Evolutionary conservation across 2,113 vertebrate genomes (phyloP).

Genomic region (Nipponia nippon): DNA sequence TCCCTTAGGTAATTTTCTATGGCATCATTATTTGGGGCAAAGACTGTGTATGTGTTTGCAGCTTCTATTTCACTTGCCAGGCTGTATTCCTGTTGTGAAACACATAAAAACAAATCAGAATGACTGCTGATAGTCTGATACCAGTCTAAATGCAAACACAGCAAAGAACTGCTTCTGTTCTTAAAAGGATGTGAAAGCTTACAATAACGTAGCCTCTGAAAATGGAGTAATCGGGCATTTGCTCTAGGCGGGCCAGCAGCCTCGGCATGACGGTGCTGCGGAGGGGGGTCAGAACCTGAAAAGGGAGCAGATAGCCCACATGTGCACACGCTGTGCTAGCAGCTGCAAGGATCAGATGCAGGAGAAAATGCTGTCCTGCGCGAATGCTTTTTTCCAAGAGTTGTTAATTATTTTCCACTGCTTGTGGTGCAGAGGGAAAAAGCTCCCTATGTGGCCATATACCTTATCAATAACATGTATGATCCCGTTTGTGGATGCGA

Average conservation of each 20-base stretch:
- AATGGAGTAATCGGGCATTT: constrained; percentile 83
- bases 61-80: constrained; percentile 79
- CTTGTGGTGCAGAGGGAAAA: not conserved
- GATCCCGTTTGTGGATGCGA: constrained; percentile 84
- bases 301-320: not conserved
- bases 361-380: not conserved
- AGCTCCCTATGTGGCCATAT: rapidly evolving
- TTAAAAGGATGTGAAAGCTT: constrained; percentile 32
- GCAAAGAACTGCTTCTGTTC: not conserved
- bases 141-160: not conserved
- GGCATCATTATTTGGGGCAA: constrained; percentile 84
- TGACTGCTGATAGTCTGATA: not conserved
- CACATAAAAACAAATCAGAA: not conserved
- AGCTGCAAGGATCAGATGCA: not conserved
- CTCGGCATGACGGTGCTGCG: constrained; percentile 75
- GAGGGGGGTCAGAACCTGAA: constrained; percentile 84
- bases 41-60: constrained; percentile 80
- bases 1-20: constrained; percentile 76
- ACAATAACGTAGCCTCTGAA: constrained; percentile 84
- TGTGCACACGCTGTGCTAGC: not conserved
- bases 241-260: constrained; percentile 75
- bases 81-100: constrained; percentile 78
- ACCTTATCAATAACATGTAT: constrained; percentile 90
- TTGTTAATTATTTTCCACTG: not conserved
- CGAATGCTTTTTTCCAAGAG: not conserved